Evolutionary conservation across 2,888 invertebrate species (phyloP), one percentile per base, ranked within the genome.

Genomic region (Euspilapteryx auroguttella): DNA sequence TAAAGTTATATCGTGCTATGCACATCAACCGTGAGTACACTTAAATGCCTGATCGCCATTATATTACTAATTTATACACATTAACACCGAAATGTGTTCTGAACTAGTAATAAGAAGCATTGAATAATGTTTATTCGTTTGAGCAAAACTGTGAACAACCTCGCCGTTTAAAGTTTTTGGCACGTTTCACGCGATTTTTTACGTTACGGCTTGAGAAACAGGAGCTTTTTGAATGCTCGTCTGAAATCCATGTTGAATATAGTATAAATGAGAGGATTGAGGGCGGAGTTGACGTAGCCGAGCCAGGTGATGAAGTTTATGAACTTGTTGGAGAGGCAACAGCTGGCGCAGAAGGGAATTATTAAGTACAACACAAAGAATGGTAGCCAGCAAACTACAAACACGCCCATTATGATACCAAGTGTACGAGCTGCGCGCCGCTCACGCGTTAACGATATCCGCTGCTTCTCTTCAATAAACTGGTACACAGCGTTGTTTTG

Each of bases 341-440:
- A 93, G 37, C 79, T 79, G 8, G 82, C 75, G 53, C 93, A 93
- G 56, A 94, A 95, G 3, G 95, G 94, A 39, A 90, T 79, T 35
- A 94, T 90, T 25, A 96, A 86, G 61, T 96, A 96, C 85, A 95
- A 89, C 21, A 95, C 82, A 63, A 97, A 98, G 75, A 98, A 98
- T 3, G 98, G 98, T 34, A 97, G 78, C 98, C 97, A 98, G 61
- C 97, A 97, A 7, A 96, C 86, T 26, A 97, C 94, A 56, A 98
- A 98, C 1, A 95, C 95, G 4, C 96, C 96, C 88, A 97, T 96
- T 32, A 98, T 96, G 31, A 98, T 95, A 12, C 95, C 97, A 2
- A 98, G 79, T 1, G 96, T 97, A 29, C 96, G 79, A 0, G 97
- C 96, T 0, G 97, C 97, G 22, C 95, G 81, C 30, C 97, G 79